These are phyloP conservation scores for Arrhopalites spinosus DNA, from an alignment of 2,888 invertebrate species.

Conservation along the genomic window DNA sequence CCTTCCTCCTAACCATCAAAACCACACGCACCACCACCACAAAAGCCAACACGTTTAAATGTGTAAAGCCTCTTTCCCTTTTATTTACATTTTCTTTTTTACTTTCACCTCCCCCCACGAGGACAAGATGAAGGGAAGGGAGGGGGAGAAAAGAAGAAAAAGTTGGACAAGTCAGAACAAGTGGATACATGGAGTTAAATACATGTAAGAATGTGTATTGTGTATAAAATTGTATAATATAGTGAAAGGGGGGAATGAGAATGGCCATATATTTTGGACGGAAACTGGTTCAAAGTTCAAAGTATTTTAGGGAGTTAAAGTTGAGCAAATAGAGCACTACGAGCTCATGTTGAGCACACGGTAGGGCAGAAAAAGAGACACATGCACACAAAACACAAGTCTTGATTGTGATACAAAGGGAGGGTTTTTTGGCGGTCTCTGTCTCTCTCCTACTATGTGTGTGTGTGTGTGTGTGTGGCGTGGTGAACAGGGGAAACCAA, in stretches of 20 bases:
- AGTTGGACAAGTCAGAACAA: background rate
- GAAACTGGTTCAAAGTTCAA: too few species aligned
- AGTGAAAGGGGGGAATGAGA: background rate
- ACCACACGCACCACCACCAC: background rate
- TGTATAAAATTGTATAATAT: background rate
- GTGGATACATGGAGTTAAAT: background rate
- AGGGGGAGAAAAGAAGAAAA: background rate
- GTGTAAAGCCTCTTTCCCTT: background rate
- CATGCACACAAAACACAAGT: background rate
- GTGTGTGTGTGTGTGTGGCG: too few species aligned
- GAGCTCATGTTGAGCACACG: background rate
- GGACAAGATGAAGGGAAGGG: background rate
- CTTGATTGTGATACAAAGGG: conserved; percentile 5
- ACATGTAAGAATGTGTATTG: background rate
- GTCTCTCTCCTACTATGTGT: too few species aligned
- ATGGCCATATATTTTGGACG: too few species aligned
- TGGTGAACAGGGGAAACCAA: background rate
- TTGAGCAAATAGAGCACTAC: too few species aligned
- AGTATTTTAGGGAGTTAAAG: too few species aligned
- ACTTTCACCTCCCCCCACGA: background rate
- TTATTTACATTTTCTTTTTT: background rate
- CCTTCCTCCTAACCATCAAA: background rate
- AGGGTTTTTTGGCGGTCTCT: background rate
- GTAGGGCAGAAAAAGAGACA: background rate
- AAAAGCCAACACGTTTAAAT: too few species aligned